Conservation (phyloP, 2,797 vertebrate species). For the Taenioides sp. region DNA sequence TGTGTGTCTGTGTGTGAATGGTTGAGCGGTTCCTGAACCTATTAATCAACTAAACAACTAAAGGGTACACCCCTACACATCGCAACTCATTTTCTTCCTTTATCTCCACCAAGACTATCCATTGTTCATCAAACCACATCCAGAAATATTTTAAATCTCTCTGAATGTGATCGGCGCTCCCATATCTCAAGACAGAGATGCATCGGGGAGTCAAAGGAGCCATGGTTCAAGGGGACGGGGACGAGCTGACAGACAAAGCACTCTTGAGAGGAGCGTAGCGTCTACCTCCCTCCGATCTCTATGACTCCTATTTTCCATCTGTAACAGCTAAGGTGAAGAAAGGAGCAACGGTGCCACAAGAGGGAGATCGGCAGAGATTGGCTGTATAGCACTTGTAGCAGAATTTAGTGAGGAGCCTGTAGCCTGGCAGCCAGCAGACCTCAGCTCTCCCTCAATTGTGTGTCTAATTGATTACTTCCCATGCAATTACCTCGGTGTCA, state of each 20-base stretch:
- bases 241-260: constrained; percentile 36
- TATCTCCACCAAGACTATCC: constrained; percentile 9
- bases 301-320: background rate
- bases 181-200: constrained; percentile 21
- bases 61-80: too few relatives aligned
- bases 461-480: constrained; percentile 86
- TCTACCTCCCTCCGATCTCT: background rate
- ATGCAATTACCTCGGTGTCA: constrained; percentile 84
- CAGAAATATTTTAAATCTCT: constrained; percentile 14
- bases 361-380: constrained; percentile 54
- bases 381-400: constrained; percentile 58
- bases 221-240: constrained; percentile 46
- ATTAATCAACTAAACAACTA: too few relatives aligned
- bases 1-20: too few relatives aligned
- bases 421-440: constrained; percentile 75
- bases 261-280: constrained; percentile 11
- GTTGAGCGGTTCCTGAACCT: too few relatives aligned
- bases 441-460: constrained; percentile 81
- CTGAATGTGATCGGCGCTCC: constrained; percentile 31
- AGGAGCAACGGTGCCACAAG: constrained; percentile 43
- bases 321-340: constrained; percentile 39
- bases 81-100: too few relatives aligned
- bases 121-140: constrained; percentile 23
- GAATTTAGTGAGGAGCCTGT: constrained; percentile 66
- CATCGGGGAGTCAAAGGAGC: constrained; percentile 17